Evolutionary conservation across 1,140 invertebrate species (phyloP), one percentile per base, ranked within the genome.

Genomic region (Zaprionus ornatus): DNA sequence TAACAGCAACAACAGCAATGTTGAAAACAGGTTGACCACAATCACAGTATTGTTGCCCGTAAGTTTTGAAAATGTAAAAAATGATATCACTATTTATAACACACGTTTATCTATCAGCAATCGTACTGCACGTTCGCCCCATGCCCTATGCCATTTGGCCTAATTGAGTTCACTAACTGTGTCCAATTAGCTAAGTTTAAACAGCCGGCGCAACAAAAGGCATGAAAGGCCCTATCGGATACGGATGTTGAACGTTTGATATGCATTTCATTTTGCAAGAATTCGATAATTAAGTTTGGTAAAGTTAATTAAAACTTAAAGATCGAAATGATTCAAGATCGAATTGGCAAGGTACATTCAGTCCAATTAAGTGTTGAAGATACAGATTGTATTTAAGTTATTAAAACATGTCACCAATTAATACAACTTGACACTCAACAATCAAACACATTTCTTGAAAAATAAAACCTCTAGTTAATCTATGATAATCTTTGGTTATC

Each of bases 151-250:
- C 25, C 12, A 52, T 19, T 64, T 55, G 65, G 3, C 48, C 55
- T 63, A 74, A 67, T 66, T 63, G 68, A 42, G 50, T 27, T 48
- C 66, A 63, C 63, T 64, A 56, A 68, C 74, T 68, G 75, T 71
- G 57, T 67, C 76, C 73, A 75, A 86, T 80, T 86, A 86, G 67
- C 45, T 48, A 35, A 65, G 54, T 37, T 35, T 69, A 62, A 40
- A 48, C 17, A 27, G 27, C 13, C 35, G 4, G 19, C 66, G 59
- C 9, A 23, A 50, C 52, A 50, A 48, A 74, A 57, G 40, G n/a
- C 25, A 25, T 23, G 6, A 56, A 55, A 56, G 21, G 12, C 25
- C 19, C 57, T 61, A 59, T 42, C 52, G 42, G 21, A 37, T 29
- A 61, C 60, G 55, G 52, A 55, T 1, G n/a, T 66, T 64, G 12